Evolutionary conservation across 1,140 invertebrate genomes (phyloP), one percentile per base, ranked within the genome.

Genomic region (Micrasema minimum): DNA sequence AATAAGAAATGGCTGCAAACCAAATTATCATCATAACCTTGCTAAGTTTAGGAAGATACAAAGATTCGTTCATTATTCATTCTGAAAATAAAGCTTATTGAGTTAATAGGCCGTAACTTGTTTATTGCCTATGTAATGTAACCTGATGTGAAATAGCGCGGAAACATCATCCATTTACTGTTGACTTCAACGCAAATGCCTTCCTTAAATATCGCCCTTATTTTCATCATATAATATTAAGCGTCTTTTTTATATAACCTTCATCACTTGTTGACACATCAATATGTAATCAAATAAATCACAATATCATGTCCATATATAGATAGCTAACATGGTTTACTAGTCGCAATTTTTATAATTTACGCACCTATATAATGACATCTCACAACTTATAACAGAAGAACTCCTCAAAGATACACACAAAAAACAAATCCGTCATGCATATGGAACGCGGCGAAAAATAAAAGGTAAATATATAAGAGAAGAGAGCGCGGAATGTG

Each of bases 41-140:
- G 18, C 37, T 43, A 43, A 59, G 35, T 22, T 59, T 41, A 59
- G 14, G n/a, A 26, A 23, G 35, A 41, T 38, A 59, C 55, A 59
- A 37, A 59, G 55, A 59, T 59, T 59, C 37, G 0, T 59, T 59
- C 37, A 59, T 59, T 59, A 59, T 59, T 59, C 55, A 59, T 59
- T 59, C 35, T 22, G 20, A 20, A 12, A 53, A 53, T 53, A 53
- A 53, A 26, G 50, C 50, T 53, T 53, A 53, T 53, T 53, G 50
- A 53, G 50, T 53, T 59, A 41, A 59, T 59, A 59, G 37, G 16
- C 37, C 55, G 35, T 59, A 18, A 59, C 55, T 11, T 38, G 55
- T 59, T 59, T 59, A 59, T 22, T 59, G 55, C 37, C 55, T 14
- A 6, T 23, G 37, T 38, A 11, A 59, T 59, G 18, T 53, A n/a